Base-by-base conservation (phyloP, 2,113 vertebrate species). In the Boulengeromyrus knoepffleri region DNA sequence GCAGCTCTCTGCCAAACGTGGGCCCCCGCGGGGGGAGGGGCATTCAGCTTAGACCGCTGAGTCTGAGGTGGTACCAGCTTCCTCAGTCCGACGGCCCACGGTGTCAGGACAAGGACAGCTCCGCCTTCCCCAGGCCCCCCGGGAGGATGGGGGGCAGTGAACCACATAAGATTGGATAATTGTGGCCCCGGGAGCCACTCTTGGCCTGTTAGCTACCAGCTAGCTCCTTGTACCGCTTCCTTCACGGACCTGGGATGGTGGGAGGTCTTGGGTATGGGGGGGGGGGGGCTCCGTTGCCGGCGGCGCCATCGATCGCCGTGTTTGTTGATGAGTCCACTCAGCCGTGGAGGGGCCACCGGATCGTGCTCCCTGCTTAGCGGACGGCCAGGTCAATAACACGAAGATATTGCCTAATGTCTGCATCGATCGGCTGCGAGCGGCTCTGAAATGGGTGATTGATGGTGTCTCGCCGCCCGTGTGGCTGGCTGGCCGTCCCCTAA, bases 391-490 rank as follows among this genome's bases (percentile, higher is more conserved):
- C 83, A 47, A 85, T 85, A 85, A 45, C 21, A 5, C 83, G 39
- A 85, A 39, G 83, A 85, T 85, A 85, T 85, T 85, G 83, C 83
- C 83, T 85, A 85, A 85, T 85, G 83, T 39, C 2, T 4, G 19
- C 39, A 85, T 85, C 42, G 83, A 85, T 85, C 83, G 39, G 45
- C 83, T 47, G 83, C 5, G 19, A 47, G 45, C 39, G 7, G 5
- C 83, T n/a, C 21, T n/a, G 83, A 85, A 46, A n/a, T 47, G 83
- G 39, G 19, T n/a, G 45, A 85, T 85, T 85, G 21, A 85, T 46
- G 42, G 45, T 46, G 21, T 85, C 8, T 47, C 21, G 45, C 21
- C 42, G 21, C 45, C 19, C 42, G 7, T 47, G 21, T 2, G 17
- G 19, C 15, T 13, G 36, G 83, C 45, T n/a, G 83, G 21, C 21